Evolutionary conservation across 2,888 invertebrate genomes (phyloP).

Genomic region (Cryptus viduatorius): DNA sequence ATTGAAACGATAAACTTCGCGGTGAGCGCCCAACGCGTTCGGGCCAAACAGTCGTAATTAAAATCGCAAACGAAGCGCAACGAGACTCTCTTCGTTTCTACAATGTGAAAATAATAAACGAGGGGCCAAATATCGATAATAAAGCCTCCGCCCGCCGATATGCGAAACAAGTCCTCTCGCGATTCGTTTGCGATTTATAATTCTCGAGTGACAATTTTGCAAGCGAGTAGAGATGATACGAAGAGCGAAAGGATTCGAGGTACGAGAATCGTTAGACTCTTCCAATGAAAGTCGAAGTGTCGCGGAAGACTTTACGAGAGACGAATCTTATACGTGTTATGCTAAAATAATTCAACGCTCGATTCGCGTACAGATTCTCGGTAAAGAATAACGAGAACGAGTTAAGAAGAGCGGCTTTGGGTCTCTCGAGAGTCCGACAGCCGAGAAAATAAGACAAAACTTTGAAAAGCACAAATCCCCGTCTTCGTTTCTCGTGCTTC

Average conservation of each 20-base stretch:
- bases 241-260: slow-evolving; percentile 17
- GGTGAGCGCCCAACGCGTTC: slow-evolving; percentile 38
- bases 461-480: slow-evolving; percentile 52
- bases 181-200: slow-evolving; percentile 20
- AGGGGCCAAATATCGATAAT: background rate
- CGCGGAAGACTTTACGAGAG: background rate
- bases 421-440: slow-evolving; percentile 27
- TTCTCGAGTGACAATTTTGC: slow-evolving; percentile 21
- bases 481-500: slow-evolving; percentile 47
- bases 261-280: slow-evolving; percentile 14
- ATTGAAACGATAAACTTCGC: slow-evolving; percentile 76
- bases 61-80: slow-evolving; percentile 45
- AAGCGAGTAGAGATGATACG: background rate
- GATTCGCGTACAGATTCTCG: slow-evolving; percentile 6
- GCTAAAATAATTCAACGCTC: slow-evolving; percentile 33
- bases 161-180: background rate
- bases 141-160: background rate
- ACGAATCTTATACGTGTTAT: background rate
- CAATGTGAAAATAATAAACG: slow-evolving; percentile 18
- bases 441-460: slow-evolving; percentile 30
- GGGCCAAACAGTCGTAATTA: slow-evolving; percentile 38
- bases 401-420: background rate
- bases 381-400: slow-evolving; percentile 16
- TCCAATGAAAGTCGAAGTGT: slow-evolving; percentile 24
- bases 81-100: background rate